Evolutionary conservation across 2,113 vertebrate genomes (phyloP), one percentile per base, ranked within the genome.

Genomic region (Callipepla squamata): DNA sequence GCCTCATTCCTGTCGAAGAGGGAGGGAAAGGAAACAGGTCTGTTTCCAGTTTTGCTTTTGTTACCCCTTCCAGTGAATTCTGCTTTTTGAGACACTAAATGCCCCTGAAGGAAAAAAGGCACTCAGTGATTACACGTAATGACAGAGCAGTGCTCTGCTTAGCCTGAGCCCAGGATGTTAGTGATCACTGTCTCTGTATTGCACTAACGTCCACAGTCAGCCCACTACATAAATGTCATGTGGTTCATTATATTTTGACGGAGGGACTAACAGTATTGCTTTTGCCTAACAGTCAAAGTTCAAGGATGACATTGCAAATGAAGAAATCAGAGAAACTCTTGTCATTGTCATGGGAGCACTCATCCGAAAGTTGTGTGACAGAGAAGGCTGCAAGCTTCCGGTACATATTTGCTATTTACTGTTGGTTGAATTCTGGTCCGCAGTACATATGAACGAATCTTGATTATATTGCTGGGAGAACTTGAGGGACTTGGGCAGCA

Each of bases 281-380:
- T 93, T 95, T 97, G 45, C 12, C 21, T 89, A 92, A 82, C 92
- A 99, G 99, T 97, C 97, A 53, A 98, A 97, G 90, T 98, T 97
- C 88, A 98, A 98, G 87, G 98, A 98, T 75, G 98, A 98, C 51
- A 98, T 99, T 0, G 98, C 96, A 38, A 99, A 96, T 86, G 96
- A 80, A 36, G 98, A 99, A 87, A 99, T 99, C 91, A 98, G 98
- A 97, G 99, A 99, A 98, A 98, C 98, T 6, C 95, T 99, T 48
- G 97, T 99, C 94, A 99, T 99, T 94, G 97, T 99, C 90, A 98
- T 98, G 90, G 99, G 99, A 65, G 99, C 99, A 0, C 97, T 99
- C 28, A 97, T 99, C 83, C 97, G 97, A 88, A 99, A 99, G 83
- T 96, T 99, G 66, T 99, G 99, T 89, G 97, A 98, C 96, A 98